phyloP scores from a whole-genome alignment of 2,888 invertebrate species.

The Machimus atricapillus region DNA sequence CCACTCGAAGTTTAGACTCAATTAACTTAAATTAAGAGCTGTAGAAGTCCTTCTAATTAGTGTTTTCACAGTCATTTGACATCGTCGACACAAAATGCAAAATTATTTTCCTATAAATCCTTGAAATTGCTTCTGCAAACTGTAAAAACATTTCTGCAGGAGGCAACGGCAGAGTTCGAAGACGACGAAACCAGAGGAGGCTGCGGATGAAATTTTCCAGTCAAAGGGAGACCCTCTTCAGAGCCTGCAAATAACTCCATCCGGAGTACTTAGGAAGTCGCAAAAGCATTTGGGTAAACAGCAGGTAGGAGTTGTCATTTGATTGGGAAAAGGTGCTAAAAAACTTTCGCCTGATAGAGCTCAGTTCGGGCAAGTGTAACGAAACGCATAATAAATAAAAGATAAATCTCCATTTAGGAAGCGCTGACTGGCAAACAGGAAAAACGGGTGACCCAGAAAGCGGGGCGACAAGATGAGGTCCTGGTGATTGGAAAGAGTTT shows the following conservation, averaged over 20 bases:
- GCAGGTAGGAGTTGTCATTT: not conserved
- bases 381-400: conserved; percentile 3
- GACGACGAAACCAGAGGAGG: not conserved
- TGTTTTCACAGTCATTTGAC: not conserved
- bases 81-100: not conserved
- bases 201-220: not conserved
- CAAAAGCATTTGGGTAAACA: not conserved
- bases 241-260: not conserved
- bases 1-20: not conserved
- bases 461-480: not conserved
- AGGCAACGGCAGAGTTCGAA: not conserved
- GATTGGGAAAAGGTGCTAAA: conserved; percentile 6
- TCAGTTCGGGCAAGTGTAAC: not conserved
- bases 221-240: not conserved
- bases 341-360: not conserved
- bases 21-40: not conserved
- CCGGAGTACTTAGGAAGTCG: not conserved
- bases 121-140: not conserved
- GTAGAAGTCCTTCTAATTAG: not conserved
- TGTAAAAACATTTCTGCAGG: not conserved
- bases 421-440: not conserved
- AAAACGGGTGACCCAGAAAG: not conserved
- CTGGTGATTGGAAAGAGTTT: not conserved
- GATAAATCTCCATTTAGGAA: conserved; percentile 7
- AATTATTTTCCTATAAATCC: not conserved